phyloP scores from a whole-genome alignment of 2,888 invertebrate genomes.

The Macaria notata region DNA sequence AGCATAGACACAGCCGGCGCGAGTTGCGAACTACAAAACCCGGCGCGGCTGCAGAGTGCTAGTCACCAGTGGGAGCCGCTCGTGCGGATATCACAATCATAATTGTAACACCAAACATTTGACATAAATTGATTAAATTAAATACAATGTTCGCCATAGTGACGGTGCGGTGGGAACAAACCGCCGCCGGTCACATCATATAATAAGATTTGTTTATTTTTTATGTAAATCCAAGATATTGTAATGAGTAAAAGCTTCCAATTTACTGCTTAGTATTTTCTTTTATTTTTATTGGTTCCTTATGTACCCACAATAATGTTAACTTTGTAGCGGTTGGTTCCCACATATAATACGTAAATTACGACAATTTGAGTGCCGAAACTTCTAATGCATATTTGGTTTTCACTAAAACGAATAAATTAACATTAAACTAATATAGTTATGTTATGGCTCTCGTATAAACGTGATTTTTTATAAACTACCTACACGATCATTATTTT shows the following conservation, averaged over 20 bases:
- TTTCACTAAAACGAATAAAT: slow-evolving; percentile 30
- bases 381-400: slow-evolving; percentile 28
- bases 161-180: not conserved
- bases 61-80: not conserved
- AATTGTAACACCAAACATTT: slow-evolving; percentile 18
- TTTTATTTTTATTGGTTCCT: too few relatives aligned
- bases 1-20: too few relatives aligned
- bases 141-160: slow-evolving; percentile 9
- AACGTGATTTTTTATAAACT: slow-evolving; percentile 41
- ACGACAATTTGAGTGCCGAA: slow-evolving; percentile 13
- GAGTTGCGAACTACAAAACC: too few relatives aligned
- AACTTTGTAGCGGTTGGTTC: too few relatives aligned
- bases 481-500: slow-evolving; percentile 34
- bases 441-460: slow-evolving; percentile 49
- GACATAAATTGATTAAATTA: slow-evolving; percentile 21
- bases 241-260: too few relatives aligned
- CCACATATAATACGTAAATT: slow-evolving; percentile 4
- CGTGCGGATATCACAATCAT: slow-evolving; percentile 10
- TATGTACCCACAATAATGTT: too few relatives aligned
- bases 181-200: too few relatives aligned
- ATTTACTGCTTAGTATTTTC: too few relatives aligned
- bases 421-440: slow-evolving; percentile 29
- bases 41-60: too few relatives aligned
- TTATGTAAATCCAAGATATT: too few relatives aligned
- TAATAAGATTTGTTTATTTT: too few relatives aligned